phyloP scores from a whole-genome alignment of 2,888 invertebrate genomes.

The Hirtodrosophila alboralis region DNA sequence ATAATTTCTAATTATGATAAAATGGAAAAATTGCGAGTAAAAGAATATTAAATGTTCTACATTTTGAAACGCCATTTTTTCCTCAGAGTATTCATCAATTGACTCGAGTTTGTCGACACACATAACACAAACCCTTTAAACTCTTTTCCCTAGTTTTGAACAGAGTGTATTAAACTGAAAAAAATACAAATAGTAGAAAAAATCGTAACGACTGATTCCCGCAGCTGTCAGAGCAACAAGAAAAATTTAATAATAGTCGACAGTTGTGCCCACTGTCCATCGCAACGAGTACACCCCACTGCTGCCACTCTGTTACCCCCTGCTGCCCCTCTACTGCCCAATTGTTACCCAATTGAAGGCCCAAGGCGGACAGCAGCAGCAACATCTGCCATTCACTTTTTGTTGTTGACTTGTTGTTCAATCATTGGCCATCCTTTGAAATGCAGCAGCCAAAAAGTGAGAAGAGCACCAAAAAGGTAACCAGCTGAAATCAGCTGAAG shows the following conservation, averaged over 20 bases:
- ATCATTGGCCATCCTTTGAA: slow-evolving; percentile 58
- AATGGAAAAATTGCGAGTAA: too few species aligned
- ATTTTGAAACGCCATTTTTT: too few species aligned
- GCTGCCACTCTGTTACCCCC: background rate
- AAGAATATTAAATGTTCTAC: too few species aligned
- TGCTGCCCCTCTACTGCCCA: slow-evolving; percentile 5
- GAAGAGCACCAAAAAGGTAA: slow-evolving; percentile 31
- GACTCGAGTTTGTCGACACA: too few species aligned
- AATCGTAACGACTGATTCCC: slow-evolving; percentile 39
- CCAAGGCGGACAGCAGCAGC: slow-evolving; percentile 50
- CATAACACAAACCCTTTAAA: too few species aligned
- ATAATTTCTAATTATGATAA: too few species aligned
- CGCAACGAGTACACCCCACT: too few species aligned
- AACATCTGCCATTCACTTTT: slow-evolving; percentile 74
- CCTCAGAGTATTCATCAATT: too few species aligned
- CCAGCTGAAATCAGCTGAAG: slow-evolving; percentile 29
- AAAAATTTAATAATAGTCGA: slow-evolving; percentile 42
- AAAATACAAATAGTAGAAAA: slow-evolving; percentile 28
- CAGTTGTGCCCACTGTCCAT: slow-evolving; percentile 41
- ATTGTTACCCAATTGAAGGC: slow-evolving; percentile 65
- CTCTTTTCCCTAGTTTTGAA: too few species aligned
- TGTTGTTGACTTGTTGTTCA: slow-evolving; percentile 37
- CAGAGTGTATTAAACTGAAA: too few species aligned
- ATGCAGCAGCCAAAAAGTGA: slow-evolving; percentile 3
- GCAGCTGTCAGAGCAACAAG: slow-evolving; percentile 14